Conservation (phyloP, 2,797 vertebrate genomes). For the Platalea minor region DNA sequence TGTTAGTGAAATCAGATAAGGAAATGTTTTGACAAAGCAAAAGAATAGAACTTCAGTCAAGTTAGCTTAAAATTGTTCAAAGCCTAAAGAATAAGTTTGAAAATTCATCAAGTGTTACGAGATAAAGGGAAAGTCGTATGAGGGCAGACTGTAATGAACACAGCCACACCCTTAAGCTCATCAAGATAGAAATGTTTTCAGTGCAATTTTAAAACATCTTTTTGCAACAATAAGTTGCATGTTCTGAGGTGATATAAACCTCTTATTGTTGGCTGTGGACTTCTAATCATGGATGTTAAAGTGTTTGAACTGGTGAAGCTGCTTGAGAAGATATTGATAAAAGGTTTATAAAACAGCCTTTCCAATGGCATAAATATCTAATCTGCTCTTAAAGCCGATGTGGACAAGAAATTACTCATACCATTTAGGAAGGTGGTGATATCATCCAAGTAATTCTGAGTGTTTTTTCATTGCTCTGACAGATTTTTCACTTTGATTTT, state of each 20-base stretch:
- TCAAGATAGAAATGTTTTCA: background rate
- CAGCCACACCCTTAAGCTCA: background rate
- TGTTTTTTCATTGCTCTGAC: background rate
- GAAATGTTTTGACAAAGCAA: background rate
- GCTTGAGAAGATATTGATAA: background rate
- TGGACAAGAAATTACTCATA: background rate
- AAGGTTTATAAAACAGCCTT: background rate
- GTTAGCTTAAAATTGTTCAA: background rate
- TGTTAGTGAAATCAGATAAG: background rate
- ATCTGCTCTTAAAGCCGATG: background rate
- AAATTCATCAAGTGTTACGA: background rate
- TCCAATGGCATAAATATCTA: background rate
- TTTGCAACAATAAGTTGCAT: background rate
- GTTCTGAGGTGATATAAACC: background rate
- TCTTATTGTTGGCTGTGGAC: background rate
- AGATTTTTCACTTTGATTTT: background rate
- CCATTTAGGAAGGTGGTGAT: background rate
- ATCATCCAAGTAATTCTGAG: background rate
- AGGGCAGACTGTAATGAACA: background rate
- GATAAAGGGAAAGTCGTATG: background rate
- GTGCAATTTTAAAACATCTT: background rate
- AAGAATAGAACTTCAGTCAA: background rate
- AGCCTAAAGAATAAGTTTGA: background rate
- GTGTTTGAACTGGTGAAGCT: background rate
- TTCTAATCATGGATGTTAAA: background rate